Percentiles rank a stretch among this genome's conserved stretches.
Evolutionary conservation across 2,888 invertebrate species (phyloP).

Genomic region (Heliconius ethilla): DNA sequence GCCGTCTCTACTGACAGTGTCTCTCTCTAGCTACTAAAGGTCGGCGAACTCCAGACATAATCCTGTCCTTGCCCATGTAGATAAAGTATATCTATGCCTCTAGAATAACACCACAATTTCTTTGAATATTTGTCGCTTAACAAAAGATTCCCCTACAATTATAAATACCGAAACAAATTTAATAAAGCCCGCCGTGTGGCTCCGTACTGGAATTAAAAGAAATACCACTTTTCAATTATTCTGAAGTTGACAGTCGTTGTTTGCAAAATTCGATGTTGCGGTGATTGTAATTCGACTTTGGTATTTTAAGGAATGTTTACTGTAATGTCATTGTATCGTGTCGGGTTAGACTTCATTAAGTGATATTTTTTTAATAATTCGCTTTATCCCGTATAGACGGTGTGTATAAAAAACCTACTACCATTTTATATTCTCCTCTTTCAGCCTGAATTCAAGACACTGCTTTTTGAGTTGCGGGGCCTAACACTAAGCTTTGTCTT

Average conservation of each 20-base stretch:
- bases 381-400: no score
- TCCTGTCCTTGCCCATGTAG: no score
- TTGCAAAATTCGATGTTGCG: slow-evolving; percentile 7
- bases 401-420: not conserved
- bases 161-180: slow-evolving; percentile 23
- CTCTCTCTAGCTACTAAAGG: no score
- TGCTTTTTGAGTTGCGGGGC: not conserved
- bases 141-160: not conserved
- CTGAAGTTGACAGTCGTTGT: slow-evolving; percentile 39
- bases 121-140: not conserved
- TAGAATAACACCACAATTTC: not conserved
- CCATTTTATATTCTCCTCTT: not conserved
- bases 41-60: no score
- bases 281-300: not conserved
- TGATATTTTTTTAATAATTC: no score
- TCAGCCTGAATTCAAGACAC: not conserved
- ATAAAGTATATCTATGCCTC: no score
- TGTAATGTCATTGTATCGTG: not conserved
- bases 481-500: not conserved
- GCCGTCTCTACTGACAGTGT: no score
- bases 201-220: slow-evolving; percentile 30
- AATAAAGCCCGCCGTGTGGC: slow-evolving; percentile 2
- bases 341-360: no score
- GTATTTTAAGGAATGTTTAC: not conserved
- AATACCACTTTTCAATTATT: slow-evolving; percentile 41